Base-by-base conservation (phyloP, 2,797 vertebrate genomes). In the Gymnocypris eckloni region DNA sequence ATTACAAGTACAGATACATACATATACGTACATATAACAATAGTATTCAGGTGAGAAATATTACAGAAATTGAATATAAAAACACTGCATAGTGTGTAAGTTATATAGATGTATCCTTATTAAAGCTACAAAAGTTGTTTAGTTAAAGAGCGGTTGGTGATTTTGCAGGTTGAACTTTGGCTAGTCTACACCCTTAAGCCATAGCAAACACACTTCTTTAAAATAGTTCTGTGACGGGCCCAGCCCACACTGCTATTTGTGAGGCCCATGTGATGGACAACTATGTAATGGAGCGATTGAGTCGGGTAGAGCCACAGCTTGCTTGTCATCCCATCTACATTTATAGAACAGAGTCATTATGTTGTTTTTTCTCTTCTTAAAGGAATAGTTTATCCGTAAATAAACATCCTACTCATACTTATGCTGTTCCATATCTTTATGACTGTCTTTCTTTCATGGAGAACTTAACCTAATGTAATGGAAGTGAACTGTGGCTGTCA, bases 261-360 rank as follows among this genome's bases (percentile, higher is more conserved):
- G 87, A 89, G 78, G 59, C 67, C 75, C 90, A 91, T 89, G 89
- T 90, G 89, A 90, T 89, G 73, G 71, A 28, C 15, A 72, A 79
- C 66, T 82, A 73, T 86, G 83, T 84, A 79, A 84, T 73, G 78
- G 61, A 87, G 73, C 41, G 7, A 79, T 83, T 43, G 69, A 75
- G 52, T 48, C 20, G 33, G 50, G 41, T 61, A 43, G 85, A 45
- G 37, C 16, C 77, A 84, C 79, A 67, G 79, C 79, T 66, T 82
- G 56, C 61, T 59, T 87, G 61, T 75, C 76, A 67, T 54, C 25
- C 78, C 64, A 69, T 82, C 82, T 85, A 86, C 89, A 88, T 88
- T 20, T 89, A 85, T 86, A 86, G 72, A 76, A 86, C 64, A 2
- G 64, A 43, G 80, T 84, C 77, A 84, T 71, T 82, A 45, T 43